Conservation (phyloP, 2,797 vertebrate species). For the Limosa lapponica region DNA sequence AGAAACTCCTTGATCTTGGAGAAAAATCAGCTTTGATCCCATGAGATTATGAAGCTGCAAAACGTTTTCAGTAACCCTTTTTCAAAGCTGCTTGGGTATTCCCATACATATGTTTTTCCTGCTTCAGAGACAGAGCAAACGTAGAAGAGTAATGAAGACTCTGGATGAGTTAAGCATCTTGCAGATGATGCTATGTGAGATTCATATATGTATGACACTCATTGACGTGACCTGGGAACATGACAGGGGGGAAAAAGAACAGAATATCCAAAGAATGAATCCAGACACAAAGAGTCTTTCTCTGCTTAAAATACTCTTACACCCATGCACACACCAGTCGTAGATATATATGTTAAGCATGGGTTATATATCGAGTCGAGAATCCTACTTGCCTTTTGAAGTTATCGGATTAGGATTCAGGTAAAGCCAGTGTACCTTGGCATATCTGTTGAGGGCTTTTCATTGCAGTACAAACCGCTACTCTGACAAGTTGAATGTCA, state of each 20-base stretch:
- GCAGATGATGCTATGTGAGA: not conserved
- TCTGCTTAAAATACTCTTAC: not conserved
- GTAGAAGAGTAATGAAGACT: not conserved
- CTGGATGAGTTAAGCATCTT: not conserved
- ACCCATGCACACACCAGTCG: not conserved
- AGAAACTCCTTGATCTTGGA: not conserved
- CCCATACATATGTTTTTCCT: not conserved
- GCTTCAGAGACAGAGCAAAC: not conserved
- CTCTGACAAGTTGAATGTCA: not conserved
- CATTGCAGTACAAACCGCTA: not conserved
- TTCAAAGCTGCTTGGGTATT: not conserved
- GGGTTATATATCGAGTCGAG: not conserved
- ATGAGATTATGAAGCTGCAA: not conserved
- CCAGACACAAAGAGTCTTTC: not conserved
- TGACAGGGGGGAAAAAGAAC: not conserved
- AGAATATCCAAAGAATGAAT: not conserved
- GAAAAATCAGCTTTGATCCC: not conserved
- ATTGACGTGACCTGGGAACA: not conserved
- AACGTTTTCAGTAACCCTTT: not conserved
- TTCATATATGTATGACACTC: not conserved
- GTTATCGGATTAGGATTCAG: not conserved
- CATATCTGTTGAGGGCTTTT: not conserved
- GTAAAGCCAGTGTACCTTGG: not conserved
- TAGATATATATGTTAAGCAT: not conserved
- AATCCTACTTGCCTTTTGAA: not conserved